Evolutionary conservation across 2,113 vertebrate genomes (phyloP).

Genomic region (Xenopus tropicalis): UCB_Xtro_10.0 CM004445.2:8371001-8371500

Average conservation of each 20-base stretch:
- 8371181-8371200: no score
- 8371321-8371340: slow-evolving; percentile 87
- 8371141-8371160: no score
- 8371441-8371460: no score
- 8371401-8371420: slow-evolving; percentile 81
- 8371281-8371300: slow-evolving; percentile 91
- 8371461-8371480: no score
- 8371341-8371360: slow-evolving; percentile 75
- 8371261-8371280: slow-evolving; percentile 92
- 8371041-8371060: slow-evolving; percentile 94
- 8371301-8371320: slow-evolving; percentile 83
- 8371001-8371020: slow-evolving; percentile 94
- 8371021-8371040: slow-evolving; percentile 89
- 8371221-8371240: no score
- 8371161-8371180: no score
- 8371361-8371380: slow-evolving; percentile 93
- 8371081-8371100: slow-evolving; percentile 84
- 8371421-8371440: background rate
- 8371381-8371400: slow-evolving; percentile 85
- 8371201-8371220: no score
- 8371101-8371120: slow-evolving; percentile 97
- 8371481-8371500: no score
- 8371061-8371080: slow-evolving; percentile 92
- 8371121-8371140: background rate
- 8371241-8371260: slow-evolving; percentile 86